Conservation (phyloP, 2,113 vertebrate species). For the Hemichromis elongatus region DNA sequence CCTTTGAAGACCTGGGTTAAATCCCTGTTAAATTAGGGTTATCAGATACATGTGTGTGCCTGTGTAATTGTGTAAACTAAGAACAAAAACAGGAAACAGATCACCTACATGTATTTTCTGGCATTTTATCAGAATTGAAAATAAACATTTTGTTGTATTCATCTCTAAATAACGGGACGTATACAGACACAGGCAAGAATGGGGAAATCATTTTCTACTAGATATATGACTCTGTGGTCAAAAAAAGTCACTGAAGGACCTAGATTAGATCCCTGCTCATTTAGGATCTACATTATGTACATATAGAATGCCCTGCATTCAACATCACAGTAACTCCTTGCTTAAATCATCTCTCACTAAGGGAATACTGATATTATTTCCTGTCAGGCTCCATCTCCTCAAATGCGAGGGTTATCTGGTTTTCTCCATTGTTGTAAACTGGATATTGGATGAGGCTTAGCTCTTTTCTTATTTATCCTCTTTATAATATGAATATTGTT, state of each 20-base stretch:
- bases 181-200: neutral
- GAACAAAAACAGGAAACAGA: neutral
- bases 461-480: neutral
- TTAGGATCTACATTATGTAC: neutral
- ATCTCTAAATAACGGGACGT: neutral
- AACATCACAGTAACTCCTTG: neutral
- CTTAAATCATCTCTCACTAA: neutral
- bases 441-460: neutral
- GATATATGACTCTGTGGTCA: neutral
- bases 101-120: neutral
- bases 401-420: neutral
- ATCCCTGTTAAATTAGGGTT: neutral
- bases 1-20: neutral
- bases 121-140: neutral
- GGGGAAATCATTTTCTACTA: neutral
- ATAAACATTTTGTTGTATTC: neutral
- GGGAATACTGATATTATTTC: neutral
- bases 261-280: neutral
- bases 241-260: neutral
- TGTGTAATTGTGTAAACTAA: neutral
- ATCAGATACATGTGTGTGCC: neutral
- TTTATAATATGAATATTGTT: neutral
- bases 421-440: neutral
- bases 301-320: neutral
- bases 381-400: neutral